Base-by-base conservation (phyloP, 2,113 vertebrate genomes). In the Leptobrachium leishanense region DNA sequence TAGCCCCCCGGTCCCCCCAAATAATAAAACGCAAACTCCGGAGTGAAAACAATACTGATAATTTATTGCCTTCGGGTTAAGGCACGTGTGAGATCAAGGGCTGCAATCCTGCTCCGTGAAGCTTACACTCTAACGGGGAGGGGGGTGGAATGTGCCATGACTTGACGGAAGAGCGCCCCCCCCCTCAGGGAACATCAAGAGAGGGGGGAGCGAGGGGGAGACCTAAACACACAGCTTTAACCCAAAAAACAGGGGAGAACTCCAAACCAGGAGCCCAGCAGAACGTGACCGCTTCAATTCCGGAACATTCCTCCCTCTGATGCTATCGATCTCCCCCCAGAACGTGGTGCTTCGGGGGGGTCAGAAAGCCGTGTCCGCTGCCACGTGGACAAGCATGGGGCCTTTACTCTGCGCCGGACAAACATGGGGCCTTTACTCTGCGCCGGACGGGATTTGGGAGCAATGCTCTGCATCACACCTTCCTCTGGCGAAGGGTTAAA, bases 391-490 rank as follows among this genome's bases (percentile, higher is more conserved):
- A 31, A 31, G 20, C 20, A 31, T 31, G 20, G 20, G 20, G 20
- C 20, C 20, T 31, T 31, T 31, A 31, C 20, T 31, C 20, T 31
- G 20, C 20, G 20, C 13, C 9, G 55, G 5, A 12, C 10, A 15
- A 57, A 50, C 5, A 57, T 15, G 5, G 13, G 13, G 13, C 55
- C 6, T 57, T 57, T 50, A 31, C 20, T 57, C 55, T 5, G 31
- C 15, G 64, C 66, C 55, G 11, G 66, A 44, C 46, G 44, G 54
- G 59, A n/a, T 12, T 3, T 42, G 20, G 8, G 20, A n/a, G 39
- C 57, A 15, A 20, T 40, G 68, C 68, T 20, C 76, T n/a, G 76
- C 57, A 72, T 41, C 44, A 8, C 59, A 20, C 53, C 76, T 31
- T 31, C 10, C 50, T 53, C 67, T 13, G 5, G 6, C 15, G 43